Conservation (phyloP, 2,888 invertebrate genomes). For the Drosophila tripunctata region DNA sequence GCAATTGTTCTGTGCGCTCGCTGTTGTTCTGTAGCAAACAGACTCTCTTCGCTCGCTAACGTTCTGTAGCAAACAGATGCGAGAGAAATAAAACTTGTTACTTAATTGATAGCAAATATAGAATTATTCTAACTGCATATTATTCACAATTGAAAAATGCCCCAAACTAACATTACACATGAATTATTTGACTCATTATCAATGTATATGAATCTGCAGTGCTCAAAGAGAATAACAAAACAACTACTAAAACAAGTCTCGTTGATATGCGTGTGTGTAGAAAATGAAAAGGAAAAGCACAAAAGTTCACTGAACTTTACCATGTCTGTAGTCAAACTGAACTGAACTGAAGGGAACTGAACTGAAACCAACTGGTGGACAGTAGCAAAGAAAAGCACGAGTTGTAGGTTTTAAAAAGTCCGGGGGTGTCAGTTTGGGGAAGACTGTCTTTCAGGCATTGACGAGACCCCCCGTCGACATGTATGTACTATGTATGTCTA, state of each 20-base stretch:
- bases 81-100: not conserved
- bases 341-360: constrained; percentile 9
- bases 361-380: constrained; percentile 24
- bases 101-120: not conserved
- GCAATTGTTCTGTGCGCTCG: constrained; percentile 34
- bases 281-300: constrained; percentile 57
- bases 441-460: constrained; percentile 16
- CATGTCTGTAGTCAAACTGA: constrained; percentile 24
- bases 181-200: constrained; percentile 12
- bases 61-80: not conserved
- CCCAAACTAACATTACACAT: not conserved
- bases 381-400: constrained; percentile 20
- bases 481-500: constrained; percentile 5
- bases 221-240: constrained; percentile 13
- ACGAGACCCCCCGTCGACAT: constrained; percentile 12
- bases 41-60: constrained; percentile 10
- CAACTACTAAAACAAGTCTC: constrained; percentile 23
- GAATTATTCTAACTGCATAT: not conserved
- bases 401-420: constrained; percentile 10
- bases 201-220: not conserved
- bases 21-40: not conserved
- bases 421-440: constrained; percentile 12
- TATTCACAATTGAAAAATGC: not conserved
- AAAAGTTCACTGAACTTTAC: constrained; percentile 68
- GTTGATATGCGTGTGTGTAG: constrained; percentile 38